Conservation (phyloP, 2,113 vertebrate genomes). For the Pitta sordida region DNA sequence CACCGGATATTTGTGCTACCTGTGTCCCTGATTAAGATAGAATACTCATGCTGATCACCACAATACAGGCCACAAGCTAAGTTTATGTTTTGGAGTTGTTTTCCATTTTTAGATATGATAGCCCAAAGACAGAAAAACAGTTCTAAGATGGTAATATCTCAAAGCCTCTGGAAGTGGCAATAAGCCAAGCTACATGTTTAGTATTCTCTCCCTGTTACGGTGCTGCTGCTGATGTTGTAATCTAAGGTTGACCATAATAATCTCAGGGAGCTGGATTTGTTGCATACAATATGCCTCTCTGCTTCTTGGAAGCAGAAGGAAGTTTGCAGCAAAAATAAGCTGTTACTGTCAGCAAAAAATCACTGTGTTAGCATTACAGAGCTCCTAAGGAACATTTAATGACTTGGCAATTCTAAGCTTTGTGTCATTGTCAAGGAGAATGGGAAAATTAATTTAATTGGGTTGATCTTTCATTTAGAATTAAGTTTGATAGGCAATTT, state of each 20-base stretch:
- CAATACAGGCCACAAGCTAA: not conserved
- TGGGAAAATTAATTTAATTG: slow-evolving; percentile 24
- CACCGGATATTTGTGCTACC: fast-evolving
- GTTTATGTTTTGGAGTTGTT: not conserved
- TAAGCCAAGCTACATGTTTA: not conserved
- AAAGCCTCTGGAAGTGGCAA: not conserved
- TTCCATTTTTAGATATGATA: not conserved
- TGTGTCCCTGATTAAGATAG: not conserved
- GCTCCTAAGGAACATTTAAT: not conserved
- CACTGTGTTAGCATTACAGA: not conserved
- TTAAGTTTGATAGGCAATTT: not conserved
- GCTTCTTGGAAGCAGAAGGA: not conserved
- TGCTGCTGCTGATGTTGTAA: not conserved
- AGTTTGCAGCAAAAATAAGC: not conserved
- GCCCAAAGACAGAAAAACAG: not conserved
- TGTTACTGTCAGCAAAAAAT: not conserved
- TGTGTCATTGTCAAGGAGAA: not conserved
- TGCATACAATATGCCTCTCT: fast-evolving
- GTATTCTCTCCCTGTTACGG: not conserved
- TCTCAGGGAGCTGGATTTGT: not conserved
- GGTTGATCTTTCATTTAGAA: not conserved
- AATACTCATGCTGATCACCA: not conserved
- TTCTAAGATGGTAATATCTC: not conserved
- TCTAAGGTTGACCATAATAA: not conserved
- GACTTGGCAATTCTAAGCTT: not conserved